Conservation (phyloP, 2,113 vertebrate genomes). For the Proteles cristata region DNA sequence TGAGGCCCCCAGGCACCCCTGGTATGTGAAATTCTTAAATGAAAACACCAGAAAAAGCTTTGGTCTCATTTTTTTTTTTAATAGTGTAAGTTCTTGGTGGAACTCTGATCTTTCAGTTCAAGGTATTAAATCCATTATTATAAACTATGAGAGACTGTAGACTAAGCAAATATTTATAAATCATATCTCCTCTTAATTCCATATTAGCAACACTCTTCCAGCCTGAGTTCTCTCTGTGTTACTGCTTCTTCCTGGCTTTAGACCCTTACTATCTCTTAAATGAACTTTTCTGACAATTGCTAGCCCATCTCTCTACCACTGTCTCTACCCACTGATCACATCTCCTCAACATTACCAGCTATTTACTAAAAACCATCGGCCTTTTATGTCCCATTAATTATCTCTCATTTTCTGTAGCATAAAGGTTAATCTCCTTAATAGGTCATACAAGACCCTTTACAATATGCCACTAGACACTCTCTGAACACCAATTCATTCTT, state of each 20-base stretch:
- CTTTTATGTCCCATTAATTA: not conserved
- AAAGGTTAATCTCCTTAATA: constrained; percentile 14
- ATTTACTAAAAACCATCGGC: not conserved
- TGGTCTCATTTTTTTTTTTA: not conserved
- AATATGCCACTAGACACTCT: not conserved
- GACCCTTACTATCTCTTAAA: not conserved
- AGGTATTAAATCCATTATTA: not conserved
- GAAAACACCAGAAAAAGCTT: not conserved
- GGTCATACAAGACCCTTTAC: not conserved
- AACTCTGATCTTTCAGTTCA: not conserved
- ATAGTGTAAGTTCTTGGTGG: not conserved
- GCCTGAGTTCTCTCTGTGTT: not conserved
- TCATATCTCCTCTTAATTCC: not conserved
- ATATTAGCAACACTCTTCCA: not conserved
- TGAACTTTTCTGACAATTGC: not conserved
- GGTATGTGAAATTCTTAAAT: not conserved
- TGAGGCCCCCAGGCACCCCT: not conserved
- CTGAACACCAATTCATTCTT: not conserved
- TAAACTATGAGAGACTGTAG: not conserved
- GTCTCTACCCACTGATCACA: not conserved
- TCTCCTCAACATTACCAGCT: not conserved
- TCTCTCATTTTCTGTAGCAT: not conserved
- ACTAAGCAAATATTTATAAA: not conserved
- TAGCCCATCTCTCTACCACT: not conserved
- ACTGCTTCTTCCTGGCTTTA: not conserved